phyloP scores from a whole-genome alignment of 2,113 vertebrate genomes.

The Murina feae region DNA sequence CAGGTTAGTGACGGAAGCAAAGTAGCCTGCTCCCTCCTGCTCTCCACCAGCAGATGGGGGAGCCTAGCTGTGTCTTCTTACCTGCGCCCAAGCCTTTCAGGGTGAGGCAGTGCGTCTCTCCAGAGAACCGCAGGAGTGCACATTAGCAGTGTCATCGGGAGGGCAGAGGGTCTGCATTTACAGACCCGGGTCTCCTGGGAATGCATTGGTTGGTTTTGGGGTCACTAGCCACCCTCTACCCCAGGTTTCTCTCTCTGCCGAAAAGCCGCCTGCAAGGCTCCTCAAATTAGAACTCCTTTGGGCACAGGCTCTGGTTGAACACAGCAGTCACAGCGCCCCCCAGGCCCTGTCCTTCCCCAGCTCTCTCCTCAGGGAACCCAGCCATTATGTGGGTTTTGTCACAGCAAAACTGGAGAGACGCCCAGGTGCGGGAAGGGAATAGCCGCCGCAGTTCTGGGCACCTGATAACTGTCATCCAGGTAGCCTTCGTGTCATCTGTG shows the following conservation, averaged over 20 bases:
- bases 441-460: background rate
- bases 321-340: background rate
- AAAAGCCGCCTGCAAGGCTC: background rate
- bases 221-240: background rate
- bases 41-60: background rate
- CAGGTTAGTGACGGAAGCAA: slow-evolving; percentile 83
- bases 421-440: background rate
- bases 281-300: background rate
- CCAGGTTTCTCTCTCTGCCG: background rate
- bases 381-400: background rate
- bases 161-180: background rate
- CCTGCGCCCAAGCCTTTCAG: background rate
- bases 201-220: background rate
- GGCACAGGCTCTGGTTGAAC: background rate
- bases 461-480: background rate
- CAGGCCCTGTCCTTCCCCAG: background rate
- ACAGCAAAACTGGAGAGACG: background rate
- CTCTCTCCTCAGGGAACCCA: background rate
- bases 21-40: background rate
- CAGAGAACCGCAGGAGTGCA: background rate
- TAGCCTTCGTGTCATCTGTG: background rate
- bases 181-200: background rate
- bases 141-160: background rate
- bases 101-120: background rate
- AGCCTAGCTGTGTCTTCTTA: background rate